Evolutionary conservation across 2,797 vertebrate genomes (phyloP).

Genomic region (Tachyglossus aculeatus): DNA sequence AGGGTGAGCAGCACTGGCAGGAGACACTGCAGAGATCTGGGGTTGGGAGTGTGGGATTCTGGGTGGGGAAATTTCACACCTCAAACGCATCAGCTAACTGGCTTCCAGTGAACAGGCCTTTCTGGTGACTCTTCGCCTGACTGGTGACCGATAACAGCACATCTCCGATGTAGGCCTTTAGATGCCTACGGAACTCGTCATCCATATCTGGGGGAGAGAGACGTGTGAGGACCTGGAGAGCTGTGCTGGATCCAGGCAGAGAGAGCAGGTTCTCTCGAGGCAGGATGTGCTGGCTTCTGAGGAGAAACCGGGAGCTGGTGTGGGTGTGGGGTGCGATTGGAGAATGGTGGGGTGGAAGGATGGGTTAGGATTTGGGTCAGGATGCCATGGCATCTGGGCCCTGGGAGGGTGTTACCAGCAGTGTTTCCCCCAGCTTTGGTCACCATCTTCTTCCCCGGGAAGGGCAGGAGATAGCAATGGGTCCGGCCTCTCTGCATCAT

Average conservation of each 20-base stretch:
- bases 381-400: not conserved
- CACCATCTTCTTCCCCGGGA: not conserved
- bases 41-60: not conserved
- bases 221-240: too few species aligned
- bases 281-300: not conserved
- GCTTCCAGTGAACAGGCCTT: slow-evolving; percentile 50
- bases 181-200: not conserved
- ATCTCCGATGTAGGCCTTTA: slow-evolving; percentile 32
- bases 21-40: not conserved
- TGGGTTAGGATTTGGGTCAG: too few species aligned
- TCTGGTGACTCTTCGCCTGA: slow-evolving; percentile 54
- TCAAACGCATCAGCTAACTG: slow-evolving; percentile 59
- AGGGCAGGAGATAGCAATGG: slow-evolving; percentile 41
- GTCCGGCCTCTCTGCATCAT: not conserved
- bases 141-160: slow-evolving; percentile 41
- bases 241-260: not conserved
- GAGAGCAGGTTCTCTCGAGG: too few species aligned
- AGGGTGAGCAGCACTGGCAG: not conserved
- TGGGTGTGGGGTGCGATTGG: not conserved
- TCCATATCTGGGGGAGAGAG: slow-evolving; percentile 35
- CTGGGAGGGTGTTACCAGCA: slow-evolving; percentile 14
- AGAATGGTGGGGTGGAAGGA: too few species aligned
- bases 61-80: slow-evolving; percentile 30
- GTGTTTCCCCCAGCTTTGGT: not conserved
- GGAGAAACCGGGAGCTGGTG: not conserved